Evolutionary conservation across 2,797 vertebrate species (phyloP).

Genomic region (Cynopterus sphinx): DNA sequence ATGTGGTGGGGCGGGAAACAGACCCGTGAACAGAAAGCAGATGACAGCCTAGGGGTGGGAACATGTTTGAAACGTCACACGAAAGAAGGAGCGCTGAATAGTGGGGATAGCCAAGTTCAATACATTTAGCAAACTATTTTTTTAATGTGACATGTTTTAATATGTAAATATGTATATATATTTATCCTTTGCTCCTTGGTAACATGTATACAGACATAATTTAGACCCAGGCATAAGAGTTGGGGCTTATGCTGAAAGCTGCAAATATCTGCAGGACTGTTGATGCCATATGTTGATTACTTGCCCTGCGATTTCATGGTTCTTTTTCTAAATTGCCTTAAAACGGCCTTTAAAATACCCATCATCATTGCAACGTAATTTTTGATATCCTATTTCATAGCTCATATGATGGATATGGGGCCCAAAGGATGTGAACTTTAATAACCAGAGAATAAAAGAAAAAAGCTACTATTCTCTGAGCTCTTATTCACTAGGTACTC

Average conservation of each 20-base stretch:
- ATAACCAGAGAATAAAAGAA: background rate
- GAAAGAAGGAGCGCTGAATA: background rate
- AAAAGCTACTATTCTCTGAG: background rate
- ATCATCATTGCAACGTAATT: background rate
- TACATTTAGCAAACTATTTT: background rate
- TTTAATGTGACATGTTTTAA: background rate
- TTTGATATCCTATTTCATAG: background rate
- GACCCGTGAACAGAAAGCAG: background rate
- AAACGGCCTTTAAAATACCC: background rate
- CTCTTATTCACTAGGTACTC: background rate
- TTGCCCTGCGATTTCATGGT: background rate
- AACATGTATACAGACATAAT: background rate
- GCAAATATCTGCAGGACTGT: background rate
- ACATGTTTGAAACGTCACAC: background rate
- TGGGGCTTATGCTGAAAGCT: background rate
- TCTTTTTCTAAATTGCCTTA: background rate
- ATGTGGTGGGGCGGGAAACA: background rate
- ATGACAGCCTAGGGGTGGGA: background rate
- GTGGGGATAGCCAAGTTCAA: background rate
- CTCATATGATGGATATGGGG: background rate
- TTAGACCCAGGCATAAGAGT: background rate
- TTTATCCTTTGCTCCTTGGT: background rate
- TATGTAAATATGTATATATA: too few species aligned
- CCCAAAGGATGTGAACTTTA: background rate
- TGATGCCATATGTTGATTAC: background rate